Evolutionary conservation across 2,888 invertebrate species (phyloP).

Genomic region (Rhingia campestris): DNA sequence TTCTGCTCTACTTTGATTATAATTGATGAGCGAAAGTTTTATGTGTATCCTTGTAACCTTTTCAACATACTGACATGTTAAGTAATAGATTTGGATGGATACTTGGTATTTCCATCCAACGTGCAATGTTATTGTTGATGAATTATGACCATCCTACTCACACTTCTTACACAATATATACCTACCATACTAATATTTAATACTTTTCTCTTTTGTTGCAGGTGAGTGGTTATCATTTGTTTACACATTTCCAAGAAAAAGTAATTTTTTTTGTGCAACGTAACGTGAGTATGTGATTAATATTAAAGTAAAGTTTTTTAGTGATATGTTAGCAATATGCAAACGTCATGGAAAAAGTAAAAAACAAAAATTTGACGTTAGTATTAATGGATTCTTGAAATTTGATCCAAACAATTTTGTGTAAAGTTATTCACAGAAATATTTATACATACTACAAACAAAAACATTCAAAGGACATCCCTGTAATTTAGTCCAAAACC

Average conservation of each 20-base stretch:
- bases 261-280: not conserved
- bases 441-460: no score
- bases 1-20: constrained; percentile 14
- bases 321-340: no score
- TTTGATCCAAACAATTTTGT: no score
- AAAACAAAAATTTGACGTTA: no score
- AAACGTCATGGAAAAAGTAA: no score
- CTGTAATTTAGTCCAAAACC: no score
- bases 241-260: constrained; percentile 8
- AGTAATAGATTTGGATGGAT: constrained; percentile 11
- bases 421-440: no score
- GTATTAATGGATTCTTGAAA: no score
- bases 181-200: not conserved
- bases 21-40: constrained; percentile 20
- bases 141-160: constrained; percentile 8
- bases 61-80: constrained; percentile 8
- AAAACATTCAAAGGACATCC: no score
- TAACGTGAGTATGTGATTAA: constrained; percentile 29
- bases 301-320: not conserved
- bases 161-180: not conserved
- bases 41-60: not conserved
- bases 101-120: constrained; percentile 1
- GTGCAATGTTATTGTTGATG: constrained; percentile 10
- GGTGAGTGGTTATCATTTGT: constrained; percentile 33
- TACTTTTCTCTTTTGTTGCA: constrained; percentile 35